phyloP scores from a whole-genome alignment of 2,797 vertebrate genomes.

The Cetoscarus ocellatus region DNA sequence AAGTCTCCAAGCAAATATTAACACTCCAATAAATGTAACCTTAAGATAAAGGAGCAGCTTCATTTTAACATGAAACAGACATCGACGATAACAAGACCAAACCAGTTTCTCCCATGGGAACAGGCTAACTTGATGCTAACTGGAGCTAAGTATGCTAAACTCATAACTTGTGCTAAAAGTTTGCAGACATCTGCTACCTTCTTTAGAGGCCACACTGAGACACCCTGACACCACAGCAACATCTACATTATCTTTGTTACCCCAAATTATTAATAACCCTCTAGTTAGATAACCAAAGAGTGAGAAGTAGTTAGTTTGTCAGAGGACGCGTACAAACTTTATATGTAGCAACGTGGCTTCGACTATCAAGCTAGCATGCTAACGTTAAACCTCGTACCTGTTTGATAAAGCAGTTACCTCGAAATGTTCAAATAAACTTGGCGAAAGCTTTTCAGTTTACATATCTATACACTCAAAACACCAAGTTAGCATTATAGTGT shows the following conservation, averaged over 20 bases:
- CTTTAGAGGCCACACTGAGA: too few relatives aligned
- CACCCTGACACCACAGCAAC: too few relatives aligned
- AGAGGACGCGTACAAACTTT: slow-evolving; percentile 39
- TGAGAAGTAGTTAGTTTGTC: background rate
- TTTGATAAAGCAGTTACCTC: accelerated
- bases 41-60: too few relatives aligned
- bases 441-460: accelerated
- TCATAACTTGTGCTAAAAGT: slow-evolving; percentile 10
- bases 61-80: too few relatives aligned
- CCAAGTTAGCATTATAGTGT: slow-evolving; percentile 28
- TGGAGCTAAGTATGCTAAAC: background rate
- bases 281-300: background rate
- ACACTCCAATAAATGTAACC: too few relatives aligned
- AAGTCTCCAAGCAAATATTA: too few relatives aligned
- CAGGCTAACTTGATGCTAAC: slow-evolving; percentile 2
- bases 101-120: background rate
- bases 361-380: slow-evolving; percentile 9
- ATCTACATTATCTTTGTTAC: too few relatives aligned
- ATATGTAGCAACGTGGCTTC: slow-evolving; percentile 56
- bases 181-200: background rate
- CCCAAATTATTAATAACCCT: too few relatives aligned
- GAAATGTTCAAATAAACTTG: background rate
- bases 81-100: background rate
- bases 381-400: background rate
- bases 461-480: background rate